Base-by-base conservation (phyloP, 2,888 invertebrate species). In the Mellilla xanthometata region DNA sequence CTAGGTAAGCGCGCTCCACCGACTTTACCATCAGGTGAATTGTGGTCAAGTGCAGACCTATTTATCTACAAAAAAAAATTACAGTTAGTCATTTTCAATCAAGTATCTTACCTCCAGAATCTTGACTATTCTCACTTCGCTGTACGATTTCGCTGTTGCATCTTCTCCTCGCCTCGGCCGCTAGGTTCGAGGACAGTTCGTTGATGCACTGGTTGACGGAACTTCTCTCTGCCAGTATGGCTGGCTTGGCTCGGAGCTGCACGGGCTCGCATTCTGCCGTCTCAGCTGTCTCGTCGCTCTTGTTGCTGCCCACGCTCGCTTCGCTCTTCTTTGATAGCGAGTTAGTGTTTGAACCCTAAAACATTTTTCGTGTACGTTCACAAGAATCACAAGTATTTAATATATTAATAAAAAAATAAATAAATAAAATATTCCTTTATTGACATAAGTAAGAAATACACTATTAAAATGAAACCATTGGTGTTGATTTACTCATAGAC, bases 181-280 rank as follows among this genome's bases (percentile, higher is more conserved):
- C 82, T 33, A 90, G 65, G 56, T 89, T 91, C n/a, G 90, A 85
- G 26, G 94, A 94, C 56, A 95, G 79, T 72, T 95, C 94, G 63
- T 91, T 94, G 59, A 94, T 93, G 72, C 94, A 94, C 77, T 94
- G 93, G 65, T 92, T 91, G 6, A 92, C 90, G 1, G 89, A 90
- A 58, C 81, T 90, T 40, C 89, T 72, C 52, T 90, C 90, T 1
- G 78, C 86, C 13, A 79, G 57, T 31, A 71, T 72, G 19, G 72
- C 68, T 1, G 83, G 77, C 52, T 86, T 89, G 23, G 61, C 76
- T 48, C 90, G 76, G 23, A 88, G 71, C 60, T 76, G 81, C 42
- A 90, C 88, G 48, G 85, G 84, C 49, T 88, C 83, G 54, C 61
- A 62, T 68, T 83, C 85, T 12, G 53, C 63, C 23, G 66, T 63